Conservation (phyloP, 2,113 vertebrate species). For the Nerophis ophidion region DNA sequence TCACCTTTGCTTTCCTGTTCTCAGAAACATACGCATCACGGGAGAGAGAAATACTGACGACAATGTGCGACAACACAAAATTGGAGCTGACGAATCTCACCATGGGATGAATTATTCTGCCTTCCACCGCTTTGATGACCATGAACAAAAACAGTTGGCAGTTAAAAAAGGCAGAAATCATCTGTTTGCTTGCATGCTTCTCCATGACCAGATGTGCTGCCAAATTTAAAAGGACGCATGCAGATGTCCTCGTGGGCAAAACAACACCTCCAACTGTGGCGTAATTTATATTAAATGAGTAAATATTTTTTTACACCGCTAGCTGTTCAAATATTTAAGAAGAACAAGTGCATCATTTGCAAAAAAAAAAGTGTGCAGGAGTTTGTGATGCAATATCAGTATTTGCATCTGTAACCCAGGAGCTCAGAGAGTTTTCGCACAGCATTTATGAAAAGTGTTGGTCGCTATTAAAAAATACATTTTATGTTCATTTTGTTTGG, state of each 20-base stretch:
- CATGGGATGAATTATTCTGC: slow-evolving; percentile 39
- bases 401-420: slow-evolving; percentile 3
- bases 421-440: too few species aligned
- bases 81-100: slow-evolving; percentile 40
- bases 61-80: slow-evolving; percentile 21
- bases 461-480: too few species aligned
- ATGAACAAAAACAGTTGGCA: slow-evolving; percentile 40
- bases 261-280: too few species aligned
- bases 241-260: background rate
- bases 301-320: background rate
- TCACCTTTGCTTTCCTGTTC: slow-evolving; percentile 31
- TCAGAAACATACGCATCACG: slow-evolving; percentile 42
- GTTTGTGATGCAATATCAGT: background rate
- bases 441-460: too few species aligned
- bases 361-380: background rate
- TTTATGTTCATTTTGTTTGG: too few species aligned
- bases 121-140: slow-evolving; percentile 49
- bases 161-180: slow-evolving; percentile 23
- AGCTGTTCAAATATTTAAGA: background rate
- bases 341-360: background rate
- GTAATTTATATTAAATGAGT: slow-evolving; percentile 20
- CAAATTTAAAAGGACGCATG: slow-evolving; percentile 5
- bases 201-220: background rate
- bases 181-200: slow-evolving; percentile 30
- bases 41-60: slow-evolving; percentile 21